Evolutionary conservation across 2,797 vertebrate genomes (phyloP).

Genomic region (Cephalopachus bancanus): DNA sequence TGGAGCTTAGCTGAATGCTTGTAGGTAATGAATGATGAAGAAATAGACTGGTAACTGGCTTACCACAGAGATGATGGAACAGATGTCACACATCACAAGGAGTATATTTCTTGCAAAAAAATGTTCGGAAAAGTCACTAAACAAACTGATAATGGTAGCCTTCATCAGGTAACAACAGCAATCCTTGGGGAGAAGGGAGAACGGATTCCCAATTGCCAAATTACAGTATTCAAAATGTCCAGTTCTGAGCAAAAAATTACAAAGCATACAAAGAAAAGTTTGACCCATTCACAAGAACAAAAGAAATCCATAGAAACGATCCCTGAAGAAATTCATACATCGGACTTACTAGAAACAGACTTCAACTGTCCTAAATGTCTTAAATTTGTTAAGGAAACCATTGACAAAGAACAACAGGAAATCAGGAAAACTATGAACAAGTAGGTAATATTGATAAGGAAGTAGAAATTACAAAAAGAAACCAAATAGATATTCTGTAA

Average conservation of each 20-base stretch:
- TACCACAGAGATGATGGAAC: not conserved
- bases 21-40: not conserved
- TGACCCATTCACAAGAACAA: not conserved
- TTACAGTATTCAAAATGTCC: not conserved
- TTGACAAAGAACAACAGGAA: not conserved
- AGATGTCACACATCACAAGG: not conserved
- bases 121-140: not conserved
- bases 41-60: not conserved
- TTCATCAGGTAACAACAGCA: conserved; percentile 28
- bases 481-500: not conserved
- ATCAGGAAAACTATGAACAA: conserved; percentile 8
- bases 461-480: conserved; percentile 6
- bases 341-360: not conserved
- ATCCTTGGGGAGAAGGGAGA: not conserved
- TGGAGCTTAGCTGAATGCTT: not conserved
- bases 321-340: not conserved
- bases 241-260: not conserved
- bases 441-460: not conserved
- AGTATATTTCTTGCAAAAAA: not conserved
- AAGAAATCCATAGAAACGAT: not conserved
- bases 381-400: not conserved
- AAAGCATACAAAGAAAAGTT: not conserved
- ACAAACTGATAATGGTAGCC: not conserved
- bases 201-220: not conserved
- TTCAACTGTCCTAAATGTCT: not conserved